Base-by-base conservation (phyloP, 2,113 vertebrate genomes). In the Antechinus flavipes region DNA sequence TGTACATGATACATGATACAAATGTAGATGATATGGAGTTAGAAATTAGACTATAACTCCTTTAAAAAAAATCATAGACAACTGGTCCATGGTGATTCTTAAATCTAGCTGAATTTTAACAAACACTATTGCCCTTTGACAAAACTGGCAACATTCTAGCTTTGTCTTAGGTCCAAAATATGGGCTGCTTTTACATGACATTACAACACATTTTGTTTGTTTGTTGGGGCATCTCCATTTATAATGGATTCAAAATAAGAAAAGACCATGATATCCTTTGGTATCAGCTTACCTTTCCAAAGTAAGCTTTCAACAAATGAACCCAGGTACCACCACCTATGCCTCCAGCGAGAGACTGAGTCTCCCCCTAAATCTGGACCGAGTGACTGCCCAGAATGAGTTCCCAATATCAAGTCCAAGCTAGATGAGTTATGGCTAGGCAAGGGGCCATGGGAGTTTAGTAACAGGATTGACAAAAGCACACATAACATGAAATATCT, bases 401-500 rank as follows among this genome's bases (percentile, higher is more conserved):
- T 3, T 4, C 0, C 47, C 35, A 23, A 9, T 0, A 1, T 35
- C 16, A 46, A 26, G 3, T 11, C 54, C 49, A 14, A 35, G 46
- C 35, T 47, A 30, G 9, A 1, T 50, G 12, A 0, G 3, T 6
- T 12, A 22, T 0, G 9, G 47, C n/a, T 16, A 5, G 5, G 26
- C 56, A 27, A 24, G 4, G 42, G 19, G 26, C 3, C 54, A 16
- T 2, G 10, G 0, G 19, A n/a, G 0, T 2, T 0, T n/a, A 5
- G 3, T 5, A 27, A 12, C 30, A 68, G 30, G 2, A 0, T 0
- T 50, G 50, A 12, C 2, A 52, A 11, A 26, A 3, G 1, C 2
- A 5, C 0, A 0, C 0, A 50, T 10, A 27, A 90, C 0, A 30
- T 25, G 50, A 50, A 49, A 50, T 47, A 47, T 27, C 23, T 90